Base-by-base conservation (phyloP, 2,888 invertebrate species). In the Prosopocoilus inquinatus region DNA sequence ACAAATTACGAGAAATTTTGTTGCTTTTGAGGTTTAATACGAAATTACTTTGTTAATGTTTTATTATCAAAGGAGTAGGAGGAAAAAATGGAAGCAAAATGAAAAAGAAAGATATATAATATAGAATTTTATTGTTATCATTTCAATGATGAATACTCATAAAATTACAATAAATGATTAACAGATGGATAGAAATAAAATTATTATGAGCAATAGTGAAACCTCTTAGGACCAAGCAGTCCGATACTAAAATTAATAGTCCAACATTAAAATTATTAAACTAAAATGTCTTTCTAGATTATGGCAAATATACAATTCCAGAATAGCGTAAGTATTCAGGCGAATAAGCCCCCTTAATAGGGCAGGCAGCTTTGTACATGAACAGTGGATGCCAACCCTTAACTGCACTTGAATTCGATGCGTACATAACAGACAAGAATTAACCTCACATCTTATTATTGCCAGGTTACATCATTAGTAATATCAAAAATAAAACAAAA, bases 111-210 rank as follows among this genome's bases (percentile, higher is more conserved):
- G 63, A 75, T 77, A 76, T 75, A 76, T 74, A 77, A 77, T 77
- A 76, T 77, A 77, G 76, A 77, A 75, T 75, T 76, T 76, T 76
- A 76, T 76, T 75, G 72, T 75, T 75, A 75, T 74, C 74, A 74
- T 75, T 74, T 74, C 73, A 75, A 74, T 74, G 70, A 74, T 73
- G 74, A 67, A 76, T 77, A 77, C 75, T 77, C 75, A 75, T 76
- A 76, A 76, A 76, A 75, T 77, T 76, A 76, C 77, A 77, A 75
- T 75, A 76, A 74, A 75, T 74, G 75, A 76, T 75, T 77, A 77
- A 77, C 77, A 77, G 75, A 75, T 75, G 74, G 75, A 75, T 76
- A 76, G 74, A 76, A 76, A 76, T 75, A 76, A 64, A 68, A 67
- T 63, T 69, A 74, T 65, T 68, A 74, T 76, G 77, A 77, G 76